Evolutionary conservation across 2,797 vertebrate species (phyloP).

Genomic region (Sebastiscus albofasciatus): DNA sequence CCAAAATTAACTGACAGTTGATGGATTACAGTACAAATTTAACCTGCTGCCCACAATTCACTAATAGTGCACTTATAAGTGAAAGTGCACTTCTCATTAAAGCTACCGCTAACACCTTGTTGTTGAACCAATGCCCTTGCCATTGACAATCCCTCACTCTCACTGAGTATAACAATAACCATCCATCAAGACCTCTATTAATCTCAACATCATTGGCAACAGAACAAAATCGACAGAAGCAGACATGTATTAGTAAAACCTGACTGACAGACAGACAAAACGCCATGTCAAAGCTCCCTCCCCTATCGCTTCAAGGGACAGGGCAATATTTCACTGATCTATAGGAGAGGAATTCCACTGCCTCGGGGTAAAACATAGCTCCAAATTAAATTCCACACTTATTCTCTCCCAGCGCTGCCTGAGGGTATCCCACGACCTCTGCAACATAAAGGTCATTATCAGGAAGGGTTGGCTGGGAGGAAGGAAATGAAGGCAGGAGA

Average conservation of each 20-base stretch:
- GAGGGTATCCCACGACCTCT: constrained; percentile 60
- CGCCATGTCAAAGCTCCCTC: constrained; percentile 16
- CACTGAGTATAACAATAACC: constrained; percentile 7
- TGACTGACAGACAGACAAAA: constrained; percentile 47
- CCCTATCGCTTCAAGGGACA: constrained; percentile 47
- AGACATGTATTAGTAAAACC: constrained; percentile 31
- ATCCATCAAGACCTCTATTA: constrained; percentile 40
- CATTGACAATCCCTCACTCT: constrained; percentile 37
- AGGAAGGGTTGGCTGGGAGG: constrained; percentile 11
- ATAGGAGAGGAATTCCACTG: constrained; percentile 53
- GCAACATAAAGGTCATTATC: constrained; percentile 51
- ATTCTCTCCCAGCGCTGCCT: constrained; percentile 52
- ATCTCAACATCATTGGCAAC: constrained; percentile 32
- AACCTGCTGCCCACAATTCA: neutral
- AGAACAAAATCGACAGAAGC: constrained; percentile 35
- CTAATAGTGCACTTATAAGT: neutral
- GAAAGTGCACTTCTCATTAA: constrained; percentile 13
- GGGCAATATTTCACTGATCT: constrained; percentile 57
- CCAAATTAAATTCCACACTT: constrained; percentile 64
- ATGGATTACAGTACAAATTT: neutral
- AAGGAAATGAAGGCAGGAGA: neutral
- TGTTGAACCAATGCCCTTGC: constrained; percentile 14
- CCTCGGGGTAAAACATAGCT: constrained; percentile 56
- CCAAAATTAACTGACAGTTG: neutral
- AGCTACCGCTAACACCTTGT: constrained; percentile 7